Evolutionary conservation across 2,797 vertebrate genomes (phyloP), one percentile per base, ranked within the genome.

Genomic region (Phyllotis vaccarum): DNA sequence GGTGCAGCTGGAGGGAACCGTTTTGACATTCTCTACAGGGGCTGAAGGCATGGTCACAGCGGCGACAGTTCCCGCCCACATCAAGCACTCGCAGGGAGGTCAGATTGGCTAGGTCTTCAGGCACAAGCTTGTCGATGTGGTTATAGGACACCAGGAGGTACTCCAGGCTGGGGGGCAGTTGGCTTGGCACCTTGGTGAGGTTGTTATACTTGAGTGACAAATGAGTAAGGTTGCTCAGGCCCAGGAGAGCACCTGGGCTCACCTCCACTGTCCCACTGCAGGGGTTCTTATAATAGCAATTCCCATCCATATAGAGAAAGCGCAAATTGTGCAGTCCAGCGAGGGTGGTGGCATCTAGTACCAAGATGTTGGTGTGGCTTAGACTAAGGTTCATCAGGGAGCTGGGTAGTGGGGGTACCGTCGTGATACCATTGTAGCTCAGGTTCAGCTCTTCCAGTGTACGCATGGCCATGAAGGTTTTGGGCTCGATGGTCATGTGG

Each of bases 11-110:
- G 40, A 96, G 98, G 91, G 86, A 97, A 64, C 98, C 98, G 66
- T 96, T 97, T 8, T 96, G 98, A 86, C 99, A 99, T 37, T 99
- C 99, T 91, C 98, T 98, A 94, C 99, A 99, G 37, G 99, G 99
- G 74, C 98, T 98, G 9, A 98, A 98, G 64, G 99, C 99, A 40
- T 99, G 99, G 96, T 99, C 99, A 80, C 99, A 99, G 17, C 99
- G 98, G 95, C 99, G 99, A 94, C 99, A 99, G 83, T 99, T 99
- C 98, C 99, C 99, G 5, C 99, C 98, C 85, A 99, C 95, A 62
- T 98, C 98, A 17, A 99, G 98, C 34, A 66, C 1, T 0, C n/a
- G 46, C 3, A 99, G 98, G 11, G 68, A 40, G 0, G 97, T 98
- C 60, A 99, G 97, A 75, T 98, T 98, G 56, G 98, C 98, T 95